phyloP scores from a whole-genome alignment of 1,140 invertebrate species.

The Lepidurus couesii region DNA sequence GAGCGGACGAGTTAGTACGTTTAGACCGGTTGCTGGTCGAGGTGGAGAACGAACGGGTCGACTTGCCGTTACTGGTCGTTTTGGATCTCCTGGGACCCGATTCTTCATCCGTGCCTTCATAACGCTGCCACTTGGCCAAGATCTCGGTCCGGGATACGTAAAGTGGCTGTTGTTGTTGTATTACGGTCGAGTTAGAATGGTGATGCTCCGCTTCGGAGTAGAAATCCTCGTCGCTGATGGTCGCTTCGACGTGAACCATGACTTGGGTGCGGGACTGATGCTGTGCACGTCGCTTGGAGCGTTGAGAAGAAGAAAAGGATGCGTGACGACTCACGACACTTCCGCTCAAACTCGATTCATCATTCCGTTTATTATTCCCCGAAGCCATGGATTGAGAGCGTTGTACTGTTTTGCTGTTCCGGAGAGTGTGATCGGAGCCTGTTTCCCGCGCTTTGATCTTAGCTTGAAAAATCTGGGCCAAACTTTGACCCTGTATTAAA shows the following conservation, averaged over 20 bases:
- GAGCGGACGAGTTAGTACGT: not conserved
- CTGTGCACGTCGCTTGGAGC: not conserved
- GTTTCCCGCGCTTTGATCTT: slow-evolving; percentile 25
- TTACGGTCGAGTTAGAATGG: not conserved
- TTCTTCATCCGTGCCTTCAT: not conserved
- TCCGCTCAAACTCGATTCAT: not conserved
- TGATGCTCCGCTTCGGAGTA: not conserved
- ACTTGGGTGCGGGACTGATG: not conserved
- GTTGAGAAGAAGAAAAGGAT: not conserved
- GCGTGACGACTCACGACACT: not conserved
- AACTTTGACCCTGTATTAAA: slow-evolving; percentile 13
- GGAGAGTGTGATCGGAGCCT: not conserved
- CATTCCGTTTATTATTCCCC: not conserved
- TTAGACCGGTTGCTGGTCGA: not conserved
- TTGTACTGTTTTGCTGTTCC: not conserved
- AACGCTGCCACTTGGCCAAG: not conserved
- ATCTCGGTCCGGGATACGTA: slow-evolving; percentile 32
- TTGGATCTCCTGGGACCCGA: not conserved
- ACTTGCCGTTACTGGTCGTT: not conserved
- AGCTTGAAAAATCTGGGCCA: slow-evolving; percentile 32
- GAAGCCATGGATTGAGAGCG: slow-evolving; percentile 1
- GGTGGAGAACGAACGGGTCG: not conserved
- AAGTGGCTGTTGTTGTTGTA: slow-evolving; percentile 18
- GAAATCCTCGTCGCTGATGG: not conserved
- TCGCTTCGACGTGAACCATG: slow-evolving; percentile 31